Evolutionary conservation across 2,888 invertebrate genomes (phyloP), one percentile per base, ranked within the genome.

Genomic region (Tethea ocularis): DNA sequence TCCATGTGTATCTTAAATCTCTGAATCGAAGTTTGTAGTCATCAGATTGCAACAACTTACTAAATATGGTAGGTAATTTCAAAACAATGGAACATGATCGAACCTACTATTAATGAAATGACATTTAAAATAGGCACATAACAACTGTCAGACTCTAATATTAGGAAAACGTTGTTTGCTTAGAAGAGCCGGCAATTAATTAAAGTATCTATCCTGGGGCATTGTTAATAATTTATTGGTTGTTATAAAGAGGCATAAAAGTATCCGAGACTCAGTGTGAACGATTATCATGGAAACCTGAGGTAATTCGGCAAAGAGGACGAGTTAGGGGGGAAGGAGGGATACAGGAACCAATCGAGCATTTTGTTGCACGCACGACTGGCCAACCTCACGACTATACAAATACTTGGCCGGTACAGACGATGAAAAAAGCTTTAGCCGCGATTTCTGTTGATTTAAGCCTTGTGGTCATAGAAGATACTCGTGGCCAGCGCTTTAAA

Each of bases 281-380:
- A 69, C 69, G 73, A 71, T 71, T 36, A 20, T 22, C 33, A 20
- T 54, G 33, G 67, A 70, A 68, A 66, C 68, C 74, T 67, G 66
- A 61, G 71, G 72, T 64, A 70, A 80, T 82, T 82, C 75, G 73
- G 79, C 75, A 74, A 77, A 73, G 75, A 74, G 71, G 75, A 71
- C 69, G 74, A 72, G 64, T 64, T 63, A 61, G 63, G 63, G 67
- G 62, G 66, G 66, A 38, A 38, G 60, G 72, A 70, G 76, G 67
- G 66, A 69, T 60, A 73, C 64, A 77, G 80, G 75, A 83, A 85
- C 84, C 79, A 86, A 85, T 87, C 83, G 84, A 83, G 80, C 81
- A 82, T 83, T 84, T 85, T 80, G 78, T 76, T 84, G 82, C 86
- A 89, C 88, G 89, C 90, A 89, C 89, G 89, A 88, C 84, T 88